A percentile compares a stretch with the other conserved stretches of the same genome.
phyloP scores from a whole-genome alignment of 1,140 invertebrate species.

The Drosophila melanogaster region DNA sequence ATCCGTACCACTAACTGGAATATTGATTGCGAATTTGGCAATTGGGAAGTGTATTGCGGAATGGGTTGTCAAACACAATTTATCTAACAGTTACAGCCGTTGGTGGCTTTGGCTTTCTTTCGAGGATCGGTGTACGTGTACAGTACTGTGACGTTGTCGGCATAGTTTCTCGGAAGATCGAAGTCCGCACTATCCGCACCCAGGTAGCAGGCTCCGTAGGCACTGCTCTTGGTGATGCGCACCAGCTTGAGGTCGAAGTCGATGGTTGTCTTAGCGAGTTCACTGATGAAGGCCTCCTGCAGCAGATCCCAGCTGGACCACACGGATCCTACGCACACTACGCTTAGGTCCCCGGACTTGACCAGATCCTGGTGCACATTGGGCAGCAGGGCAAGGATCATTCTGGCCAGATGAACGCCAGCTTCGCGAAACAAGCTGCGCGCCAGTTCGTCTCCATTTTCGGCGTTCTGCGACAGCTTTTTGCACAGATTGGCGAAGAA shows the following conservation, averaged over 20 bases:
- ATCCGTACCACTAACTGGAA: slow-evolving; percentile 3
- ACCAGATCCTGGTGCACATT: slow-evolving; percentile 88
- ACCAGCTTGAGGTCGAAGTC: slow-evolving; percentile 88
- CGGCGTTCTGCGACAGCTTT: slow-evolving; percentile 89
- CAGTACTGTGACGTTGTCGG: slow-evolving; percentile 85
- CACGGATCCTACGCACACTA: slow-evolving; percentile 97
- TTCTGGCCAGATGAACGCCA: slow-evolving; percentile 90
- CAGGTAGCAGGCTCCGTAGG: slow-evolving; percentile 91
- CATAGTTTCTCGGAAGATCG: slow-evolving; percentile 84
- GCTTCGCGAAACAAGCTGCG: slow-evolving; percentile 91
- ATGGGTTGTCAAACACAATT: neutral
- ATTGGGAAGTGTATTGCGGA: slow-evolving; percentile 33
- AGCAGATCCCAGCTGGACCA: slow-evolving; percentile 96
- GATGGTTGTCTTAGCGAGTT: slow-evolving; percentile 85
- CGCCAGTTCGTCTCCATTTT: slow-evolving; percentile 90
- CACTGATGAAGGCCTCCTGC: slow-evolving; percentile 88
- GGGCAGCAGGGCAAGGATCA: slow-evolving; percentile 89
- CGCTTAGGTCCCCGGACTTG: slow-evolving; percentile 88
- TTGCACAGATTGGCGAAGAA: slow-evolving; percentile 91
- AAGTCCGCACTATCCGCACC: slow-evolving; percentile 88
- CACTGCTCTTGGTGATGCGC: slow-evolving; percentile 87
- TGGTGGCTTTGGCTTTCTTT: slow-evolving; percentile 13
- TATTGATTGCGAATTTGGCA: neutral
- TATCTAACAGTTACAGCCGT: slow-evolving; percentile 36
- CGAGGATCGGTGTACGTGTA: slow-evolving; percentile 69